Evolutionary conservation across 1,140 invertebrate genomes (phyloP).

Genomic region (Macrosteles quadrilineatus): DNA sequence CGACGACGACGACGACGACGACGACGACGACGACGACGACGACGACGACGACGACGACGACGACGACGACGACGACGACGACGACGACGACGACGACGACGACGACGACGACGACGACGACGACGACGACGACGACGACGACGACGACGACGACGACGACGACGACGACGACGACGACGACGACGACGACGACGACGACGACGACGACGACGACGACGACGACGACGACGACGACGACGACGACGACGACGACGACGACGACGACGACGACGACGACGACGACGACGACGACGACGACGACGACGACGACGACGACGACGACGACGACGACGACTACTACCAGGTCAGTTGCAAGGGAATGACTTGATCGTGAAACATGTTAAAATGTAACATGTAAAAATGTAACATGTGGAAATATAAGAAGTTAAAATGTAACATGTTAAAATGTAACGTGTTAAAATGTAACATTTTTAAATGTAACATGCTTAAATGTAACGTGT

Average conservation of each 20-base stretch:
- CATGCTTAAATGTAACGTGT: too few species aligned
- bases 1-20: not conserved
- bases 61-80: slow-evolving; percentile 4
- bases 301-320: not conserved
- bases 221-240: not conserved
- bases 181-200: not conserved
- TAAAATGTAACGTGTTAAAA: too few species aligned
- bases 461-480: too few species aligned
- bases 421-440: too few species aligned
- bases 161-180: slow-evolving; percentile 9
- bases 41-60: not conserved
- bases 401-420: too few species aligned
- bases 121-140: slow-evolving; percentile 4
- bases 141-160: not conserved
- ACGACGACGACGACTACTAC: too few species aligned
- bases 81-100: not conserved
- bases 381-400: too few species aligned
- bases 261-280: not conserved
- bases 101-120: slow-evolving; percentile 5
- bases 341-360: too few species aligned
- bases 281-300: not conserved
- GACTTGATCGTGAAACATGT: too few species aligned
- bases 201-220: not conserved
- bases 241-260: slow-evolving; percentile 4
- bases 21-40: not conserved